Evolutionary conservation across 2,888 invertebrate genomes (phyloP).

Genomic region (Caenorhabditis becei): DNA sequence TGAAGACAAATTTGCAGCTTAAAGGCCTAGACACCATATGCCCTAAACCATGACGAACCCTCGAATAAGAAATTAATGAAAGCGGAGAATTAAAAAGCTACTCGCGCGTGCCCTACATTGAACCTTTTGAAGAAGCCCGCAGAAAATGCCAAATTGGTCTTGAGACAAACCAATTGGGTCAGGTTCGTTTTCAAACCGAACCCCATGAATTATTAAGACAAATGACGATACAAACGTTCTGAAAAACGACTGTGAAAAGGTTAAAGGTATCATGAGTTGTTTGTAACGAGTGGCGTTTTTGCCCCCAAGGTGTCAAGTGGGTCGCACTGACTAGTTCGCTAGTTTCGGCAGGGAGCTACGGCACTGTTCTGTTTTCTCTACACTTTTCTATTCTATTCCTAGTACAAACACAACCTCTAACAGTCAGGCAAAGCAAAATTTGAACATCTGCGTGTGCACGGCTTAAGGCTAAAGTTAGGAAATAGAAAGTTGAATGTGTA

Average conservation of each 20-base stretch:
- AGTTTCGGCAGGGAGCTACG: constrained; percentile 1
- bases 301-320: constrained; percentile 52
- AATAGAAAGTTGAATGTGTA: constrained; percentile 11
- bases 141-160: not conserved
- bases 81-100: too few species aligned
- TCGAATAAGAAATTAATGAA: constrained; percentile 25
- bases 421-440: constrained; percentile 39
- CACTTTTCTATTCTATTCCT: not conserved
- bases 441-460: constrained; percentile 48
- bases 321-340: constrained; percentile 30
- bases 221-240: not conserved
- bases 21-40: constrained; percentile 38
- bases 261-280: constrained; percentile 38
- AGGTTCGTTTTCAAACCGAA: too few species aligned
- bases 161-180: not conserved
- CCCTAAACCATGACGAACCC: constrained; percentile 5
- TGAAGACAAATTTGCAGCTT: constrained; percentile 6
- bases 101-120: too few species aligned
- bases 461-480: constrained; percentile 21
- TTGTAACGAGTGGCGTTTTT: constrained; percentile 10
- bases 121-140: not conserved
- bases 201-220: not conserved
- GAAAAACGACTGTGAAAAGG: not conserved
- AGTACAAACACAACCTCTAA: constrained; percentile 7
- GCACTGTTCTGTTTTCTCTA: constrained; percentile 41